Percentiles rank a stretch among this genome's conserved stretches.
phyloP scores from a whole-genome alignment of 2,888 invertebrate species.

The Lathronympha strigana region DNA sequence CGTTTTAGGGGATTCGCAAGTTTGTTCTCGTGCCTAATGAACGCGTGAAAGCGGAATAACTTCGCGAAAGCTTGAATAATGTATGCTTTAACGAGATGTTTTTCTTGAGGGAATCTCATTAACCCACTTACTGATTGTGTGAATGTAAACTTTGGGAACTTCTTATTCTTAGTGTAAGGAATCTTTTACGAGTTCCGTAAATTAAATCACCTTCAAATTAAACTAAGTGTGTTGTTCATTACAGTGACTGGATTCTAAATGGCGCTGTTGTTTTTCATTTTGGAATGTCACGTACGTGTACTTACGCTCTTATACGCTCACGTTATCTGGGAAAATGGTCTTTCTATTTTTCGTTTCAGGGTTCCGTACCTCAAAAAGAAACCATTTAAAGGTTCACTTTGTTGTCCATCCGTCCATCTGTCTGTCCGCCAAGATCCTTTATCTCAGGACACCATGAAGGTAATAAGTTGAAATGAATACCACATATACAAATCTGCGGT shows the following conservation, averaged over 20 bases:
- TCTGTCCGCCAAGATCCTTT: too few relatives aligned
- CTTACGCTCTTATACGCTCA: neutral
- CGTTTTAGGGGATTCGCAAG: conserved; percentile 71
- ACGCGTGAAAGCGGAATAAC: conserved; percentile 83
- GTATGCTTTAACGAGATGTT: conserved; percentile 84
- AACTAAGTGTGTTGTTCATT: conserved; percentile 49
- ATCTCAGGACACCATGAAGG: too few relatives aligned
- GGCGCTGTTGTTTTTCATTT: conserved; percentile 29
- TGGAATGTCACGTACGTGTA: conserved; percentile 19
- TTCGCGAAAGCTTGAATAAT: conserved; percentile 82
- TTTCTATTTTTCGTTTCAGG: too few relatives aligned
- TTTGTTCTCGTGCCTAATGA: conserved; percentile 78
- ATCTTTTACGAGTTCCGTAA: conserved; percentile 73
- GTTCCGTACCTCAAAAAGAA: too few relatives aligned
- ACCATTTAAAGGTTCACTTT: too few relatives aligned
- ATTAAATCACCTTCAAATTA: conserved; percentile 69
- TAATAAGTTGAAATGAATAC: too few relatives aligned
- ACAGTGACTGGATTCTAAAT: conserved; percentile 23
- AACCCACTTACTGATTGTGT: conserved; percentile 82
- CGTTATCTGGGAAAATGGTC: too few relatives aligned
- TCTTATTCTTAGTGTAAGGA: conserved; percentile 71
- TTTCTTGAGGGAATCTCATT: conserved; percentile 83
- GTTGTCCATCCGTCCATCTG: too few relatives aligned
- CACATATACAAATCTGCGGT: too few relatives aligned
- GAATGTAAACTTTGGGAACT: conserved; percentile 79